A percentile compares a stretch with the other conserved stretches of the same genome.
phyloP scores from a whole-genome alignment of 1,140 invertebrate species.

The Eueides isabella region DNA sequence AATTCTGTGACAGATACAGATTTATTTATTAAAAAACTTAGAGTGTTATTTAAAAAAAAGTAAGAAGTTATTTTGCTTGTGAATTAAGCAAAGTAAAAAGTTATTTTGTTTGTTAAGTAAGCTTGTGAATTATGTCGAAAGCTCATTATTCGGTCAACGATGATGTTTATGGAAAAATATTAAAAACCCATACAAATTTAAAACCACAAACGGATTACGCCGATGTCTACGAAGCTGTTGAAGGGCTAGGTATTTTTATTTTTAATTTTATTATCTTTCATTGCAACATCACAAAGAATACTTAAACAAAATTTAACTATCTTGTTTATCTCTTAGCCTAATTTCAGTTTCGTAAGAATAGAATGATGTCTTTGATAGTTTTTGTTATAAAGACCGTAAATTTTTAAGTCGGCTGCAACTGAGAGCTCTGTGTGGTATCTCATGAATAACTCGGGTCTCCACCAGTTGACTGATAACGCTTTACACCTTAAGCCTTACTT shows the following conservation, averaged over 20 bases:
- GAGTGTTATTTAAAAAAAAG: neutral
- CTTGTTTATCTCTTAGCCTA: constrained; percentile 23
- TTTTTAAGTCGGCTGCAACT: constrained; percentile 30
- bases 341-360: constrained; percentile 23
- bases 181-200: constrained; percentile 59
- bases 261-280: neutral
- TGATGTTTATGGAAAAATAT: constrained; percentile 74
- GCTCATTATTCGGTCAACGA: constrained; percentile 72
- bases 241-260: constrained; percentile 62
- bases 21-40: neutral
- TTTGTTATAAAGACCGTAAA: constrained; percentile 33
- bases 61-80: neutral
- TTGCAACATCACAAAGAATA: neutral
- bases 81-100: neutral
- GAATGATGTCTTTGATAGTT: neutral
- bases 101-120: neutral
- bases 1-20: constrained; percentile 20
- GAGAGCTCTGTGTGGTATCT: constrained; percentile 28
- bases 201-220: constrained; percentile 64
- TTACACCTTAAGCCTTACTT: neutral
- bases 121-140: constrained; percentile 59
- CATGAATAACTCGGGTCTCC: constrained; percentile 37
- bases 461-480: constrained; percentile 44
- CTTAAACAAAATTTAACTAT: constrained; percentile 22
- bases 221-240: constrained; percentile 70